Percentiles rank a stretch among this genome's conserved stretches.
Evolutionary conservation across 2,113 vertebrate species (phyloP).

Genomic region (Chaetura pelagica): DNA sequence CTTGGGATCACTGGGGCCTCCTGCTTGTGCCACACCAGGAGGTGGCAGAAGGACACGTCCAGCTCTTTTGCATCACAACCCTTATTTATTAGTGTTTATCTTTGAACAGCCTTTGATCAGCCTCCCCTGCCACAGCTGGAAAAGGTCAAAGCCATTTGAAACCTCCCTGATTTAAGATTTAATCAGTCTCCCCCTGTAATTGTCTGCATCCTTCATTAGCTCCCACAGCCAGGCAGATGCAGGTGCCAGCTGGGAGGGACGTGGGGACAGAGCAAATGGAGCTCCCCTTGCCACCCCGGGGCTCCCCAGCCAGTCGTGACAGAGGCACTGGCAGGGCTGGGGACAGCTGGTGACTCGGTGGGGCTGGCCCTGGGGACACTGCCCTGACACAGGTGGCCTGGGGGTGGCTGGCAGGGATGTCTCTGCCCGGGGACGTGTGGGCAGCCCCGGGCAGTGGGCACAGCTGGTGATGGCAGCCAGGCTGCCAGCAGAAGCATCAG

Average conservation of each 20-base stretch:
- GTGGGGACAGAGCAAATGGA: accelerated
- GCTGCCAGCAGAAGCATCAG: not conserved
- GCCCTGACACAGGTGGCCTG: accelerated
- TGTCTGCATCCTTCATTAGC: conserved; percentile 3
- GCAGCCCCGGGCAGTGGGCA: not conserved
- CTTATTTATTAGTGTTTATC: accelerated
- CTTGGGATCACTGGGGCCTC: accelerated
- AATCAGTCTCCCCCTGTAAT: not conserved
- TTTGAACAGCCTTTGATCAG: not conserved
- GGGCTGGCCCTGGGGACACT: not conserved
- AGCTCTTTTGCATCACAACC: not conserved
- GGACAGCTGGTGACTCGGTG: not conserved
- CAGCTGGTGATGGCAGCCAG: accelerated
- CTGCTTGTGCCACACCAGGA: accelerated
- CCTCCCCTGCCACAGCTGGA: not conserved
- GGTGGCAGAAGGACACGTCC: not conserved
- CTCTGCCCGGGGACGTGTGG: not conserved
- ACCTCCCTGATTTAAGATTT: not conserved
- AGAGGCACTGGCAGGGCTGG: not conserved
- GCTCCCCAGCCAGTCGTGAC: not conserved
- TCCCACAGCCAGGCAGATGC: not conserved
- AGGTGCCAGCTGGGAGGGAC: conserved; percentile 7
- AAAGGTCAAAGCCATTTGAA: not conserved
- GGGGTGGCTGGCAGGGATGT: not conserved
- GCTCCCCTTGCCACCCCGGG: not conserved